Evolutionary conservation across 2,888 invertebrate genomes (phyloP).

Genomic region (Limnephilus marmoratus): DNA sequence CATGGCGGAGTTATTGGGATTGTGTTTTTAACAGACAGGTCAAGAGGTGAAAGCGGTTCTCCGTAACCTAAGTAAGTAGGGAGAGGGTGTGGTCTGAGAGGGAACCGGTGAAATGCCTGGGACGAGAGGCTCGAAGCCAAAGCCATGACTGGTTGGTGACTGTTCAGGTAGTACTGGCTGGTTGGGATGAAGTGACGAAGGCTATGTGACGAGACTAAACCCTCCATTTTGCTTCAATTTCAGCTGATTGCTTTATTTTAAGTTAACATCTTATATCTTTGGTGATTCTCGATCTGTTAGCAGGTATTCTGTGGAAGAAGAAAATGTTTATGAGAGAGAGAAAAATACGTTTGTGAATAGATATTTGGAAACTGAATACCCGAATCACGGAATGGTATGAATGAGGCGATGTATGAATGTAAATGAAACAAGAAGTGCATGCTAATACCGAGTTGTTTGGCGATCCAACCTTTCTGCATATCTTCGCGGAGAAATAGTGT

Average conservation of each 20-base stretch:
- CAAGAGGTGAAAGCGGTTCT: conserved; percentile 83
- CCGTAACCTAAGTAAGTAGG: conserved; percentile 79
- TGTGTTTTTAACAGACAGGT: conserved; percentile 85
- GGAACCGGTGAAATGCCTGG: conserved; percentile 56
- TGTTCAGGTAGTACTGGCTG: conserved; percentile 58
- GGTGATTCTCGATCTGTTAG: neutral
- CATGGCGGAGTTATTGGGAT: conserved; percentile 87
- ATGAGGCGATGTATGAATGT: no score
- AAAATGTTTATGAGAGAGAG: neutral
- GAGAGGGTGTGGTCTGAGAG: conserved; percentile 72
- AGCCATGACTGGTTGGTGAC: conserved; percentile 55
- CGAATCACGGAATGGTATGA: no score
- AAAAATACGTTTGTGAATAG: neutral
- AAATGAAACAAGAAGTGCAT: no score
- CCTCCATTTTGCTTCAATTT: conserved; percentile 54
- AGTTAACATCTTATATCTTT: neutral
- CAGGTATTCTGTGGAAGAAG: neutral
- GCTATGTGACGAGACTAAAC: conserved; percentile 56
- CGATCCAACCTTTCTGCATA: no score
- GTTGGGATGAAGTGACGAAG: conserved; percentile 60
- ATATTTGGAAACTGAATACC: no score
- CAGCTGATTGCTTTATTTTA: neutral
- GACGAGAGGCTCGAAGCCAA: conserved; percentile 50
- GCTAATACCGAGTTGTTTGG: no score
- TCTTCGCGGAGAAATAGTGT: no score